These are phyloP conservation scores for Oophaga pumilio DNA, from an alignment of 2,113 vertebrate species.

Conservation along the genomic window DNA sequence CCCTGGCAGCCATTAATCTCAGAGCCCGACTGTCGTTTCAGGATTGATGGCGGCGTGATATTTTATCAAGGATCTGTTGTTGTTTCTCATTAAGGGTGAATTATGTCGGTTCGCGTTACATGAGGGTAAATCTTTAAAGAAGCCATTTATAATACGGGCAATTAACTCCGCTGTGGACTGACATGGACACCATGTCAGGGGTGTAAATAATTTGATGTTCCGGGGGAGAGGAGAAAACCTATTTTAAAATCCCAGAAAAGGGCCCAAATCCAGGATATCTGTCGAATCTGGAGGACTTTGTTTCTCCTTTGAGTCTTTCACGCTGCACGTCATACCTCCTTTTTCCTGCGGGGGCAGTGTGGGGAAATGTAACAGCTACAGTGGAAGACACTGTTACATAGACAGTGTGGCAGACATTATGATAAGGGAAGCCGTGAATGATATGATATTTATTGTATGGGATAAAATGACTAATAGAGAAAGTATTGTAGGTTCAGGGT, in stretches of 20 bases:
- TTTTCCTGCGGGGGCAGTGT: neutral
- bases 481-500: neutral
- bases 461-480: neutral
- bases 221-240: no score
- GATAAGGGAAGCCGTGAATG: neutral
- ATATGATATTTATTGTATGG: neutral
- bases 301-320: no score
- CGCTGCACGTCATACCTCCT: neutral
- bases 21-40: neutral
- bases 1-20: neutral
- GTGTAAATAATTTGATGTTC: neutral
- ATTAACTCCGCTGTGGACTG: neutral
- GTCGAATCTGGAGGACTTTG: no score
- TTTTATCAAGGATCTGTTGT: conserved; percentile 32
- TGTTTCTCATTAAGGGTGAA: conserved; percentile 23
- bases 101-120: neutral
- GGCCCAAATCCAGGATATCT: no score
- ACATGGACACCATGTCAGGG: neutral
- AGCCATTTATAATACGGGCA: neutral
- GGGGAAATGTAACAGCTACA: no score
- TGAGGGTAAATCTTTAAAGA: neutral
- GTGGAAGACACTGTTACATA: no score
- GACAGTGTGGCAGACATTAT: neutral
- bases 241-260: no score
- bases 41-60: neutral